These are phyloP conservation scores for Salarias fasciatus DNA, from an alignment of 2,797 vertebrate genomes.

Conservation along the genomic window DNA sequence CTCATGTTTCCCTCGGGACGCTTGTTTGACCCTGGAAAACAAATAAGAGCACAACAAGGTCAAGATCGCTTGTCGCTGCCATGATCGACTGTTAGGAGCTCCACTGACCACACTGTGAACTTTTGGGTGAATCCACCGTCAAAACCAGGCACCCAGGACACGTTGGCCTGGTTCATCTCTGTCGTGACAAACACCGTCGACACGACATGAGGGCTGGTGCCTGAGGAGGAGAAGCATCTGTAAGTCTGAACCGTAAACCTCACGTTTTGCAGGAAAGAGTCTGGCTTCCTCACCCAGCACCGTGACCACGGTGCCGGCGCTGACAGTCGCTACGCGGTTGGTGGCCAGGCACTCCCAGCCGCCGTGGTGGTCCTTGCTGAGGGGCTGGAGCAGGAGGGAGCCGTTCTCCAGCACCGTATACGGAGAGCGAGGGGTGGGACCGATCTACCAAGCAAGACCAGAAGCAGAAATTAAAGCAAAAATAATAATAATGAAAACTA, in stretches of 20 bases:
- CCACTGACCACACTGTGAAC: slow-evolving; percentile 93
- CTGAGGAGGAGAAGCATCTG: slow-evolving; percentile 66
- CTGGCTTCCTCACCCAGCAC: slow-evolving; percentile 87
- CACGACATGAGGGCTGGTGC: slow-evolving; percentile 92
- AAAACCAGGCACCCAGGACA: slow-evolving; percentile 95
- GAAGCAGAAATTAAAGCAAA: background rate
- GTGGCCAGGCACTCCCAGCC: slow-evolving; percentile 90
- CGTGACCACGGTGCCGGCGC: slow-evolving; percentile 83
- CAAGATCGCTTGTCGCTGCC: too few relatives aligned
- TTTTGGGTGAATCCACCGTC: slow-evolving; percentile 95
- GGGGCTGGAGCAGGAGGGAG: slow-evolving; percentile 87
- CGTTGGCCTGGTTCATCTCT: slow-evolving; percentile 86
- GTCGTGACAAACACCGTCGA: slow-evolving; percentile 84
- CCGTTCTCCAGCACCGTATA: slow-evolving; percentile 85
- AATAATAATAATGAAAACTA: slow-evolving; percentile 3
- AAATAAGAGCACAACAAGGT: background rate
- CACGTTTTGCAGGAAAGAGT: background rate
- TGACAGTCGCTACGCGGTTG: slow-evolving; percentile 89
- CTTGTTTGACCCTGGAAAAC: slow-evolving; percentile 85
- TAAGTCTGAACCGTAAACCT: background rate
- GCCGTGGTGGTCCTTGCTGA: slow-evolving; percentile 93
- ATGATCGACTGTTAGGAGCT: background rate
- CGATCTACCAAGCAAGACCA: slow-evolving; percentile 79
- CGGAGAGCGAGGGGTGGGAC: slow-evolving; percentile 72
- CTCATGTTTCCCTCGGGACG: slow-evolving; percentile 89